Evolutionary conservation across 2,888 invertebrate genomes (phyloP).

Genomic region (Rotaria sp.): DNA sequence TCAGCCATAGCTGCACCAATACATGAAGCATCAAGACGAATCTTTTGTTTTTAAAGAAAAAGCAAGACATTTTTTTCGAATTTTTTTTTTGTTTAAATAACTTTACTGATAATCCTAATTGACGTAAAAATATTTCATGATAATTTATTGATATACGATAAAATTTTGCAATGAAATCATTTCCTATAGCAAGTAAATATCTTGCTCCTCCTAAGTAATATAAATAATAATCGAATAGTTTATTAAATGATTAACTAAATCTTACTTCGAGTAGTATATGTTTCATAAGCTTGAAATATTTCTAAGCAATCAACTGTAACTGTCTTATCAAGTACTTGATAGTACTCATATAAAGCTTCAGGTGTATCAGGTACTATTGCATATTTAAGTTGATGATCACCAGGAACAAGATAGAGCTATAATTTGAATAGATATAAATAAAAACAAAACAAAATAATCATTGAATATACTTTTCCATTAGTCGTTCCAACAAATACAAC

Average conservation of each 20-base stretch:
- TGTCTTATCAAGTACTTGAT: not conserved
- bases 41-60: not conserved
- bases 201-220: not conserved
- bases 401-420: not conserved
- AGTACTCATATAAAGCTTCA: not conserved
- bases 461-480: not conserved
- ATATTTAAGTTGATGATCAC: constrained; percentile 28
- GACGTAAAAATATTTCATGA: not conserved
- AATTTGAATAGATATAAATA: not conserved
- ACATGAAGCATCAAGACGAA: not conserved
- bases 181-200: not conserved
- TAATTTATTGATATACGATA: not conserved
- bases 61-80: not conserved
- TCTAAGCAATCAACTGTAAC: not conserved
- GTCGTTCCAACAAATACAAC: constrained; percentile 12
- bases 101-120: not conserved
- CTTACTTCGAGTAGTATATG: constrained; percentile 9
- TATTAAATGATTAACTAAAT: not conserved
- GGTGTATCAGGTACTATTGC: not conserved
- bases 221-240: not conserved
- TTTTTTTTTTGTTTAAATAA: not conserved
- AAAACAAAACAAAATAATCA: not conserved
- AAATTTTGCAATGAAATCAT: not conserved
- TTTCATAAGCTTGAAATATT: constrained; percentile 9
- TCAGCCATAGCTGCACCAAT: not conserved